These are phyloP conservation scores for Drosophila biarmipes DNA, from an alignment of 1,140 invertebrate species.

Conservation along the genomic window DNA sequence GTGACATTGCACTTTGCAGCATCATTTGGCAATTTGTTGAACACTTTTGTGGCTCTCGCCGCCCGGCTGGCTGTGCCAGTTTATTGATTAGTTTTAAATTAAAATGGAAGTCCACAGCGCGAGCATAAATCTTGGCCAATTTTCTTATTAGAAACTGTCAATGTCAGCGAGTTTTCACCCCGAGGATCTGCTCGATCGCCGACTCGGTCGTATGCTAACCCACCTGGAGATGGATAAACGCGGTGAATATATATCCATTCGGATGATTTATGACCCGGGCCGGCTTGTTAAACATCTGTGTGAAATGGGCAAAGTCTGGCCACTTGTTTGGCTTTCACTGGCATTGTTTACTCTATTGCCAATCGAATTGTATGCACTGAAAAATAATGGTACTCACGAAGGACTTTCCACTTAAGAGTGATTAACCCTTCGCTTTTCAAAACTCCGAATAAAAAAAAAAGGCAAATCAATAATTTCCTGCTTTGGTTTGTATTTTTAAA, in stretches of 20 bases:
- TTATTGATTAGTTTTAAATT: constrained; percentile 81
- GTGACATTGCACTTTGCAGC: constrained; percentile 78
- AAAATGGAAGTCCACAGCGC: constrained; percentile 55
- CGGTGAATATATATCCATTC: constrained; percentile 60
- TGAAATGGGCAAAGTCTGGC: constrained; percentile 66
- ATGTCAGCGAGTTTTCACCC: constrained; percentile 69
- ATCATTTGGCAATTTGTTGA: constrained; percentile 71
- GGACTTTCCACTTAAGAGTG: too few species aligned
- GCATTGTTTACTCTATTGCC: constrained; percentile 63
- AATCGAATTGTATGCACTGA: constrained; percentile 41
- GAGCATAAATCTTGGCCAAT: constrained; percentile 69
- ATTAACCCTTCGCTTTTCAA: too few species aligned
- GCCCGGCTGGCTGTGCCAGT: constrained; percentile 26
- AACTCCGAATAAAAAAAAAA: too few species aligned
- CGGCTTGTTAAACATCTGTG: constrained; percentile 77
- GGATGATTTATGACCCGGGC: constrained; percentile 77
- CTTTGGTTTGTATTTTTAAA: too few species aligned
- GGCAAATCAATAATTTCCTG: too few species aligned
- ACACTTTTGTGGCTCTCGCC: constrained; percentile 24
- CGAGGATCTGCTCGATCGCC: constrained; percentile 19
- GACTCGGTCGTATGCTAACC: constrained; percentile 42
- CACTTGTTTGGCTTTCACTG: constrained; percentile 66
- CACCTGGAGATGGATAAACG: constrained; percentile 49
- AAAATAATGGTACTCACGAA: background rate
- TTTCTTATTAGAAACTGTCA: constrained; percentile 80